Evolutionary conservation across 1,140 invertebrate genomes (phyloP).

Genomic region (Telenomus remus): DNA sequence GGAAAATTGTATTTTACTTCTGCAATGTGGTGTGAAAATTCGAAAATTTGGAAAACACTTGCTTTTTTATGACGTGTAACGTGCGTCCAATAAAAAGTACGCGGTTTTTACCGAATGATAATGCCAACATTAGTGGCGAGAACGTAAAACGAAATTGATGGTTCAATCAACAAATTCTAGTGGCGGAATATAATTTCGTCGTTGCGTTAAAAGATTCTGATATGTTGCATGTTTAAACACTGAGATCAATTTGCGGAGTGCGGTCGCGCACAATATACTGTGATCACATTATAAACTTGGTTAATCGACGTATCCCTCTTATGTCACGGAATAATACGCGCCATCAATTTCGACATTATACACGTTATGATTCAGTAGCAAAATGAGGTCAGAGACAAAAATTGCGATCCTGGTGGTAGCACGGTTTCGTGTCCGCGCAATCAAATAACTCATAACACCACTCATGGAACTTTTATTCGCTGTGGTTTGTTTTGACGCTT

Average conservation of each 20-base stretch:
- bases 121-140: no score
- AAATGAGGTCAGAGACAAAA: not conserved
- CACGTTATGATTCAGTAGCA: not conserved
- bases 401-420: not conserved
- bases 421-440: conserved; percentile 3
- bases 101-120: no score
- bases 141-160: not conserved
- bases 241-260: conserved; percentile 31
- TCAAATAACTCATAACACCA: conserved; percentile 19
- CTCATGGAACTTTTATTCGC: conserved; percentile 24
- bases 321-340: conserved; percentile 4
- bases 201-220: conserved; percentile 16
- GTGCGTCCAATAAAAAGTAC: no score
- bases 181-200: not conserved
- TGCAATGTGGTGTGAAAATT: no score
- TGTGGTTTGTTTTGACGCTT: conserved; percentile 17
- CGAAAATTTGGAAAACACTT: no score
- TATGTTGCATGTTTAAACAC: conserved; percentile 22
- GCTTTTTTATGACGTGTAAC: no score
- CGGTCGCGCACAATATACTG: conserved; percentile 5
- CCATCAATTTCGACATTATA: not conserved
- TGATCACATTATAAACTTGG: conserved; percentile 35
- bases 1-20: no score
- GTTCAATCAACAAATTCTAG: conserved; percentile 36
- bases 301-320: conserved; percentile 31